Evolutionary conservation across 2,113 vertebrate genomes (phyloP), one percentile per base, ranked within the genome.

Genomic region (Ictidomys tridecemlineatus): DNA sequence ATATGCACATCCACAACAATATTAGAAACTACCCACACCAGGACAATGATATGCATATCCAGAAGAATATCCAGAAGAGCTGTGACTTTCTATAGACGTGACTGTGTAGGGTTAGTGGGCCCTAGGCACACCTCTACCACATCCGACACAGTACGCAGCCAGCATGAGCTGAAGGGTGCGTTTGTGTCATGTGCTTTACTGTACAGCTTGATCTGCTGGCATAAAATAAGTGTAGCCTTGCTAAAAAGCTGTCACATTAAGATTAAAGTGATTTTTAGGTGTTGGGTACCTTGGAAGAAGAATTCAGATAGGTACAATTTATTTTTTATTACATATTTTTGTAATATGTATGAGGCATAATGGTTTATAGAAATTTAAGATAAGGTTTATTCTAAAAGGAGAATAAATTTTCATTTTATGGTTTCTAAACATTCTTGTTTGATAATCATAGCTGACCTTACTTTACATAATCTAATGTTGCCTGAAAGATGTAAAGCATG

Each of bases 391-490:
- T 76, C 88, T 42, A 45, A 95, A 89, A 91, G 86, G 16, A 88
- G 94, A 39, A 91, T 24, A 95, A 11, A 95, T 95, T 91, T 96
- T 77, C 24, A 20, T 56, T 97, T 96, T 87, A 78, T 95, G 72
- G 51, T 93, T 73, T 26, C 76, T 22, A 74, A 84, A 85, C 9
- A 72, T 78, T 87, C 77, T 42, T 69, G 53, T 73, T 95, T 84
- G 92, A 63, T 93, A 12, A 18, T 63, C 84, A 30, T 34, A 45
- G 20, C 51, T 87, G 74, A 86, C 24, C 56, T 76, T 72, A 39
- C 70, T 79, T 56, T 45, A 17, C 4, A 48, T 48, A 69, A 39
- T 32, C 74, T 67, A 39, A 26, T 39, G 45, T 3, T 37, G 8
- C 63, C 48, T 58, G 30, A 65, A 84, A 95, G 37, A 18, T 11